Evolutionary conservation across 2,888 invertebrate species (phyloP), one percentile per base, ranked within the genome.

Genomic region (Deilephila elpenor): DNA sequence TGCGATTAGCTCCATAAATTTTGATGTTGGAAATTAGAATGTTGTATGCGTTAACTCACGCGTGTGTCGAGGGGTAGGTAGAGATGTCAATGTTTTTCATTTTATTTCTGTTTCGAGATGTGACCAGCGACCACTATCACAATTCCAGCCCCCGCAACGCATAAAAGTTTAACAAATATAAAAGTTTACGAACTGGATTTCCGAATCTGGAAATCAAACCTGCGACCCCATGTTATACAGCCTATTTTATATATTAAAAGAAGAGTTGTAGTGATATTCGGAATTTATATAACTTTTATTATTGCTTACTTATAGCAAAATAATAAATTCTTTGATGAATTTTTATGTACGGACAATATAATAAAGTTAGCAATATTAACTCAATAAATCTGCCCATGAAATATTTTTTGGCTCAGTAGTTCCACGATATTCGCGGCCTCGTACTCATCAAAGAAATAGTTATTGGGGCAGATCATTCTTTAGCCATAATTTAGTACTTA

Each of bases 291-390:
- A 56, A n/a, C 17, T 56, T n/a, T 5, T 56, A 56, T n/a, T 56
- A 56, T 56, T 6, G 1, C 25, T 3, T 29, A 60, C 60, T 60
- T 14, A 56, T 32, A 19, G 11, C 44, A 44, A n/a, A 34, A 44
- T 19, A 64, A 64, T 64, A 14, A 61, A 61, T 19, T 61, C 11
- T 60, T 29, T 51, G 67, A 51, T 19, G n/a, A 7, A 11, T n/a
- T 62, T 67, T 67, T 67, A 64, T 51, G 44, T 20, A 67, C 17
- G 20, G 14, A 67, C 25, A 44, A 67, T 37, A 7, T 20, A 64
- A 64, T 44, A 67, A 25, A 44, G 25, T 44, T 67, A 25, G 67
- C 6, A 6, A 20, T 11, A 25, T 51, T 37, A 37, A 37, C 4
- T 11, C 37, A 64, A 64, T 67, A 60, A 29, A 25, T 32, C 60